Evolutionary conservation across 2,797 vertebrate genomes (phyloP).

Genomic region (Anguilla anguilla): DNA sequence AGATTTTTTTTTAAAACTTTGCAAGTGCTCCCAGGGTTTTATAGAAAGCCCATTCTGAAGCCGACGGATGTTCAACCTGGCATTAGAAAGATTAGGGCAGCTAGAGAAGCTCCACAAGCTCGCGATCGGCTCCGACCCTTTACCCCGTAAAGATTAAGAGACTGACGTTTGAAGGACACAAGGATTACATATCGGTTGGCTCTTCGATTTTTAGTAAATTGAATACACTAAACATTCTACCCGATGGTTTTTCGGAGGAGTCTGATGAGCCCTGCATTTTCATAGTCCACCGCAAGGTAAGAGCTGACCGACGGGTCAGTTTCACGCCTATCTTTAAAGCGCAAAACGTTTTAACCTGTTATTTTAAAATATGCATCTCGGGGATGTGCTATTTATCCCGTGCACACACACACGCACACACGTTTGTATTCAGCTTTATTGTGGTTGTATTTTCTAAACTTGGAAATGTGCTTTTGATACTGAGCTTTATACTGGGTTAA

Average conservation of each 20-base stretch:
- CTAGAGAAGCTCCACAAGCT: slow-evolving; percentile 3
- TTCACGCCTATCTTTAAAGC: background rate
- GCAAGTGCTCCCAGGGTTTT: background rate
- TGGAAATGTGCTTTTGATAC: background rate
- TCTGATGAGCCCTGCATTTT: background rate
- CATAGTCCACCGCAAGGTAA: slow-evolving; percentile 4
- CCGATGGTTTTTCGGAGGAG: background rate
- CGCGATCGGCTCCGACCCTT: slow-evolving; percentile 47
- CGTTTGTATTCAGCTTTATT: background rate
- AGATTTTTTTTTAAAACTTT: background rate
- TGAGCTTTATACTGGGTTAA: background rate
- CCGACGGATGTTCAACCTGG: background rate
- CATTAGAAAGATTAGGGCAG: slow-evolving; percentile 15
- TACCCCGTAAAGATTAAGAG: slow-evolving; percentile 62
- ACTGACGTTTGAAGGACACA: slow-evolving; percentile 66
- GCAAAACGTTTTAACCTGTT: background rate
- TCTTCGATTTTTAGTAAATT: background rate
- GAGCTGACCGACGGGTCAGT: background rate
- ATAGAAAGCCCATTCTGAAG: background rate
- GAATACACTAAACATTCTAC: background rate
- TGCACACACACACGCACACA: background rate
- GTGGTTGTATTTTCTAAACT: background rate
- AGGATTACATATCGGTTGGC: slow-evolving; percentile 31
- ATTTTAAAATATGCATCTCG: background rate
- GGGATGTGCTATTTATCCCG: background rate